phyloP scores from a whole-genome alignment of 2,113 vertebrate genomes.

The Daboia siamensis region DNA sequence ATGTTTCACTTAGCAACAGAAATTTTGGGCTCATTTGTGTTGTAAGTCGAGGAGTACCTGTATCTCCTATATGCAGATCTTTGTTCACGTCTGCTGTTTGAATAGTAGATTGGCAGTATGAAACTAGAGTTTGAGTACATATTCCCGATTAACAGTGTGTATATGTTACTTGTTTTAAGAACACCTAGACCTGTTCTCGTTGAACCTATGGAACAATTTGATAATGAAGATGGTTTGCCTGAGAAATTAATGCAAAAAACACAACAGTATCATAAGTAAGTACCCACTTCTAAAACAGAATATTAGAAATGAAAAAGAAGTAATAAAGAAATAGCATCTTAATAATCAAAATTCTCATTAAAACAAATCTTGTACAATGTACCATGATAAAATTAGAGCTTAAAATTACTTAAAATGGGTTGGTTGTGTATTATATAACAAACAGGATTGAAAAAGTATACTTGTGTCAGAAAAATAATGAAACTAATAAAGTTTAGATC shows the following conservation, averaged over 20 bases:
- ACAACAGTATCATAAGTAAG: slow-evolving; percentile 93
- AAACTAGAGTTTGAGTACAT: background rate
- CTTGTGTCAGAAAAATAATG: background rate
- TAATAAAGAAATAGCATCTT: background rate
- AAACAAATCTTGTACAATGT: background rate
- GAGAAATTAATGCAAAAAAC: slow-evolving; percentile 93
- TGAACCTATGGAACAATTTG: slow-evolving; percentile 93
- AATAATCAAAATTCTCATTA: background rate
- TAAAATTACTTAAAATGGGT: background rate
- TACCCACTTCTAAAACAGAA: background rate
- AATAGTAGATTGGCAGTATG: background rate
- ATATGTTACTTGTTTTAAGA: slow-evolving; percentile 62
- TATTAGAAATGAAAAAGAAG: background rate
- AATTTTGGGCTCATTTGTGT: background rate
- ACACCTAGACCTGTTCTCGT: slow-evolving; percentile 94
- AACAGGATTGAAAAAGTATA: background rate
- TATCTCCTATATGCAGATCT: background rate
- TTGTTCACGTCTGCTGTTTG: background rate
- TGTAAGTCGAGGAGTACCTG: background rate
- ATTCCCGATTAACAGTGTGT: background rate
- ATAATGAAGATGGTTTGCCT: slow-evolving; percentile 92
- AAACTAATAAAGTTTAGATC: background rate
- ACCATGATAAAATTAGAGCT: background rate
- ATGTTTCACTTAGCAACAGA: background rate
- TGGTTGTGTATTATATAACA: background rate